These are phyloP conservation scores for Pristionchus pacificus DNA, from an alignment of 1,140 invertebrate genomes.

Conservation along the genomic window DNA sequence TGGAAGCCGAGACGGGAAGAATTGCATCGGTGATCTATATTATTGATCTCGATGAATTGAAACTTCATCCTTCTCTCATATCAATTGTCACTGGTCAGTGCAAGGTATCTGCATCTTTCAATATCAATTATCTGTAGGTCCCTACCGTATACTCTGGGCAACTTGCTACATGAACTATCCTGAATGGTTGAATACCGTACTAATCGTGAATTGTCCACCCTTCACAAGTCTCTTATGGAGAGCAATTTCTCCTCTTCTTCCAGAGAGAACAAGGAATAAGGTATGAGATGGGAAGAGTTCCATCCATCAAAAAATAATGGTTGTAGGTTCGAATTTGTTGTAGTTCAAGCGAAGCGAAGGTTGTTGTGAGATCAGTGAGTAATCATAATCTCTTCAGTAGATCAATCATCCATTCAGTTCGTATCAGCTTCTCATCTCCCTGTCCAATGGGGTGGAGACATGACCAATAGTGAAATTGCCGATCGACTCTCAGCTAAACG, in stretches of 20 bases:
- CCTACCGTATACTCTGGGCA: constrained; percentile 40
- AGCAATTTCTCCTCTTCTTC: constrained; percentile 34
- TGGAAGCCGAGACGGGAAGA: constrained; percentile 31
- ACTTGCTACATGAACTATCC: constrained; percentile 40
- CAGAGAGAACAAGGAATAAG: constrained; percentile 36
- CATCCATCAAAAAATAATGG: constrained; percentile 24
- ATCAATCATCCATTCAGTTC: background rate
- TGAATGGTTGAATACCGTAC: constrained; percentile 36
- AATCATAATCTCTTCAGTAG: constrained; percentile 9
- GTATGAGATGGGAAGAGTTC: constrained; percentile 30
- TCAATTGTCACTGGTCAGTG: constrained; percentile 27
- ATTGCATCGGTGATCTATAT: constrained; percentile 39
- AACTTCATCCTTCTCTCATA: constrained; percentile 34
- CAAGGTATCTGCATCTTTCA: background rate
- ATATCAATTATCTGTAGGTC: constrained; percentile 7
- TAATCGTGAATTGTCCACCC: constrained; percentile 34
- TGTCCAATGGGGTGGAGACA: background rate
- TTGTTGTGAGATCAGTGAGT: background rate
- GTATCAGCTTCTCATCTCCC: background rate
- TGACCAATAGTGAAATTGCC: background rate
- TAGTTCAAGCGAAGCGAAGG: background rate
- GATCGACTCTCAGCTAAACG: constrained; percentile 16
- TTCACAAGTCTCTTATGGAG: constrained; percentile 38
- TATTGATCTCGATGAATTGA: constrained; percentile 36
- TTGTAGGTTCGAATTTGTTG: constrained; percentile 13